Evolutionary conservation across 2,113 vertebrate species (phyloP), one percentile per base, ranked within the genome.

Genomic region (Protomyctophum bolini): DNA sequence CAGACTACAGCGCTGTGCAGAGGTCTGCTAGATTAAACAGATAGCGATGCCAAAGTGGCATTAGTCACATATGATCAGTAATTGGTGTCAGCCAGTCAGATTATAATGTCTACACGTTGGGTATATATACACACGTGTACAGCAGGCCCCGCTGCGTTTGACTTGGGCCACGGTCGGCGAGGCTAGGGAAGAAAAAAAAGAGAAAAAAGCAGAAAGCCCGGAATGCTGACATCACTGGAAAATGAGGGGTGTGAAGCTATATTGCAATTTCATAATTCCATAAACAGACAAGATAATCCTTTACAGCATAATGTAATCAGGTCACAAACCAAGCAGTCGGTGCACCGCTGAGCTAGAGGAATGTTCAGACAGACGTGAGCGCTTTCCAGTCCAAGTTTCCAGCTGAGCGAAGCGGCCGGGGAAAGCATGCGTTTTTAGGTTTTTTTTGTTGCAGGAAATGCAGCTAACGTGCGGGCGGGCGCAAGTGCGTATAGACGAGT

Each of bases 251-350:
- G 76, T 78, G 79, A 84, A 84, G 65, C 64, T 73, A 79, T 84
- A 83, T 78, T 76, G 84, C 73, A 51, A 69, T 87, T 86, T 83
- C 56, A 79, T 86, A 85, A 88, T 87, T 88, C 84, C 79, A 82
- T 80, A 91, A 87, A 89, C 85, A 91, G 84, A 87, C 85, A 77
- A 87, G 81, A 84, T 80, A 77, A 90, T 88, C 83, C 70, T 72
- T 79, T 50, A 68, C 83, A 81, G 68, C 29, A 11, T 56, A 8
- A 80, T 66, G 69, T 83, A 88, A 87, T 86, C 84, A 86, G 88
- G 75, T 80, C 81, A 80, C 71, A 79, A 75, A 64, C 28, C 63
- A 41, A 68, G 9, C 11, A 54, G 28, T 48, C 50, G 14, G 70
- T 66, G 58, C 73, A 70, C 66, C 47, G 1, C 51, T 74, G 73